Evolutionary conservation across 2,113 vertebrate species (phyloP).

Genomic region (Ploceus nigricollis): DNA sequence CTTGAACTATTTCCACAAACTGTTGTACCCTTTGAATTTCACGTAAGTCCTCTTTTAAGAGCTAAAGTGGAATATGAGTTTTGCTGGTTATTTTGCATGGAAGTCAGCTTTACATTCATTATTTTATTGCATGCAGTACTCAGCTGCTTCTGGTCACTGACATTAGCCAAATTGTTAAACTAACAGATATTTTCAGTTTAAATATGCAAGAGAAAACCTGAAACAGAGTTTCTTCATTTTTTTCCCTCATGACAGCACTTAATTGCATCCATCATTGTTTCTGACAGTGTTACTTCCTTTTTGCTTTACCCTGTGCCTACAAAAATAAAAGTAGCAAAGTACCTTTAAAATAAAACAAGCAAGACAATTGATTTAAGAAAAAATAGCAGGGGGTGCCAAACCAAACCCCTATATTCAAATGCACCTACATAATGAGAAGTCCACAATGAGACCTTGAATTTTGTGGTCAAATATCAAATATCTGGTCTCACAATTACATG

Average conservation of each 20-base stretch:
- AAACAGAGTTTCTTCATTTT: background rate
- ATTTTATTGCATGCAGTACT: background rate
- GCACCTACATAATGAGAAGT: background rate
- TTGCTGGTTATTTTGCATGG: background rate
- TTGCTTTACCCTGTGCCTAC: background rate
- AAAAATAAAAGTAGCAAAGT: constrained; percentile 11
- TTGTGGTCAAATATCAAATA: constrained; percentile 13
- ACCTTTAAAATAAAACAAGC: background rate
- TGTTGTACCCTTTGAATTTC: background rate
- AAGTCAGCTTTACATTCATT: background rate
- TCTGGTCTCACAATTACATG: background rate
- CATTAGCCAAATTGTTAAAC: background rate
- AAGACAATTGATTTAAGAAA: background rate
- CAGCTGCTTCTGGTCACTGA: background rate
- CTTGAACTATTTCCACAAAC: background rate
- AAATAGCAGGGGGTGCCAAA: background rate
- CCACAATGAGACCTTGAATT: background rate
- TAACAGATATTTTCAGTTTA: background rate
- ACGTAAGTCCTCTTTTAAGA: background rate
- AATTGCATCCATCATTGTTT: background rate
- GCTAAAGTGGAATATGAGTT: background rate
- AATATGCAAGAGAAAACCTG: background rate
- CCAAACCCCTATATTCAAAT: background rate
- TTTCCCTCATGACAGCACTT: background rate
- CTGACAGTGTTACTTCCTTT: constrained; percentile 6